Evolutionary conservation across 1,140 invertebrate genomes (phyloP).

Genomic region (Akabosia matsudoensis): DNA sequence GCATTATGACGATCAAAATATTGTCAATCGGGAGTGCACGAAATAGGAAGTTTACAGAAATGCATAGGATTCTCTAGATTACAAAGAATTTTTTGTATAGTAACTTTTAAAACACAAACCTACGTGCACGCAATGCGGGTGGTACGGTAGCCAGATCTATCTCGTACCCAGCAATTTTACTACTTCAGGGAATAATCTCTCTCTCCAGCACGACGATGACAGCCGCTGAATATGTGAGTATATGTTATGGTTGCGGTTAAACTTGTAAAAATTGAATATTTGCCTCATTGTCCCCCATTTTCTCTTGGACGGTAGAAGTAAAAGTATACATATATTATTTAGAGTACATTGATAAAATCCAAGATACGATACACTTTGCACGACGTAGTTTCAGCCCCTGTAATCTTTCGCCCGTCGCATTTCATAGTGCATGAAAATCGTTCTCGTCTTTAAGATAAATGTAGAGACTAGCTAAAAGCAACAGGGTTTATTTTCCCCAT

Average conservation of each 20-base stretch:
- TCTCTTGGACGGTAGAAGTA: background rate
- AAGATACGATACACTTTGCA: too few relatives aligned
- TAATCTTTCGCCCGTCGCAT: background rate
- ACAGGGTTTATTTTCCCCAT: background rate
- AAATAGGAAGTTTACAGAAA: background rate
- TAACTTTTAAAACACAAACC: background rate
- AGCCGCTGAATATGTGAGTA: background rate
- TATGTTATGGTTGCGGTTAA: background rate
- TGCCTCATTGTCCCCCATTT: background rate
- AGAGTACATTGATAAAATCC: too few relatives aligned
- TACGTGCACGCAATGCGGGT: slow-evolving; percentile 5
- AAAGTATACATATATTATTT: slow-evolving; percentile 6
- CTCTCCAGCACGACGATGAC: background rate
- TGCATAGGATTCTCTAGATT: background rate
- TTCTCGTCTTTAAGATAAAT: background rate
- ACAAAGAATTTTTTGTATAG: too few relatives aligned
- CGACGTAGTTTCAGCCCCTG: too few relatives aligned
- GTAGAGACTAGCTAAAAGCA: background rate
- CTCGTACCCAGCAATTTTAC: background rate
- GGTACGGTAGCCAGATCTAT: background rate
- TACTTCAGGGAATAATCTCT: background rate
- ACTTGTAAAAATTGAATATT: slow-evolving; percentile 11
- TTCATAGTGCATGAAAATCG: background rate
- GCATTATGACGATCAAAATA: too few relatives aligned
- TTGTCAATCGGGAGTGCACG: too few relatives aligned